phyloP scores from a whole-genome alignment of 1,140 invertebrate genomes.

The Hypothenemus hampei region DNA sequence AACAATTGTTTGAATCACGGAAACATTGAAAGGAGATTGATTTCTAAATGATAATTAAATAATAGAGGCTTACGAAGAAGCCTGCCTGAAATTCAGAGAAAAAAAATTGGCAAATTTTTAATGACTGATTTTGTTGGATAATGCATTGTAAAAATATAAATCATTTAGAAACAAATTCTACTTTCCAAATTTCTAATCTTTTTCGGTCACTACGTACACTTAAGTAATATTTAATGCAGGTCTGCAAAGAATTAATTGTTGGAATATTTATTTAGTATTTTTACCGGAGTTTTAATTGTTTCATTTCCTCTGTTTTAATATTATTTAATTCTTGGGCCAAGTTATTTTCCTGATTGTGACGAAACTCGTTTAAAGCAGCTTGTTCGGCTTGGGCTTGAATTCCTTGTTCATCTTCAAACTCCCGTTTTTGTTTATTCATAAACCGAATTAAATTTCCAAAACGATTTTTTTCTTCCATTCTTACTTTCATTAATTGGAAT shows the following conservation, averaged over 20 bases:
- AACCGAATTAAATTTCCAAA: constrained; percentile 33
- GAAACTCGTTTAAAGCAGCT: constrained; percentile 24
- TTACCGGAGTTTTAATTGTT: constrained; percentile 33
- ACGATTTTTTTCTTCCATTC: constrained; percentile 34
- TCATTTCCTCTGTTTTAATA: constrained; percentile 37
- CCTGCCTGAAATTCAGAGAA: not conserved
- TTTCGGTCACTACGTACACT: no score
- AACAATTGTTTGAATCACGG: not conserved
- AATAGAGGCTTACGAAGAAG: not conserved
- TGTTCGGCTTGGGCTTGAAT: constrained; percentile 24
- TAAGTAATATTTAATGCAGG: no score
- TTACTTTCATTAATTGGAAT: constrained; percentile 23
- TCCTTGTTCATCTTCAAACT: constrained; percentile 30
- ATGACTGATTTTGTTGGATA: not conserved
- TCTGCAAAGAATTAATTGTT: not conserved
- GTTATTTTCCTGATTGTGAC: constrained; percentile 33
- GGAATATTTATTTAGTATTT: not conserved
- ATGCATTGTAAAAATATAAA: not conserved
- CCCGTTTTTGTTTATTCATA: constrained; percentile 31
- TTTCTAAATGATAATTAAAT: not conserved
- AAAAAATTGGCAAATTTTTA: not conserved
- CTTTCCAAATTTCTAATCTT: not conserved
- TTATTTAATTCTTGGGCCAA: constrained; percentile 36
- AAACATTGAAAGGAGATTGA: not conserved
- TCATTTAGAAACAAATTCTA: not conserved